Percentiles rank a stretch among this genome's conserved stretches.
Evolutionary conservation across 2,888 invertebrate genomes (phyloP).

Genomic region (Cataglyphis altisquamis): DNA sequence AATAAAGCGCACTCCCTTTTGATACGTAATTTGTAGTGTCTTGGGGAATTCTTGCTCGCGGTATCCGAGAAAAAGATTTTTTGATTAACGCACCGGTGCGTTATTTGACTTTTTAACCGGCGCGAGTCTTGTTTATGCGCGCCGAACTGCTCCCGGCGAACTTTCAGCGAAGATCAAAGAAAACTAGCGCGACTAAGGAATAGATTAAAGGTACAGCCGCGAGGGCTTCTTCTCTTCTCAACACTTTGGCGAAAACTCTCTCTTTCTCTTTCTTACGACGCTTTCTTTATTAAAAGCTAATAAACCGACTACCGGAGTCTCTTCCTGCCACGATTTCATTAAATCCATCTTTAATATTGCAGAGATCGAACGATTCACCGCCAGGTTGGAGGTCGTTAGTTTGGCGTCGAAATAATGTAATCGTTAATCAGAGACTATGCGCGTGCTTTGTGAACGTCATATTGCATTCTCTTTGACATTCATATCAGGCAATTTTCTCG

Average conservation of each 20-base stretch:
- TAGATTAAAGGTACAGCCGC: slow-evolving; percentile 66
- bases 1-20: slow-evolving; percentile 18
- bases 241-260: slow-evolving; percentile 37
- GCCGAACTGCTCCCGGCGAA: slow-evolving; percentile 40
- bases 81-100: slow-evolving; percentile 46
- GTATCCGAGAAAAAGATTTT: not conserved
- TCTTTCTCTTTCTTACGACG: slow-evolving; percentile 6
- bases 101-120: slow-evolving; percentile 44
- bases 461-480: slow-evolving; percentile 49
- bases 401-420: slow-evolving; percentile 44
- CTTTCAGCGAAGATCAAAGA: slow-evolving; percentile 52
- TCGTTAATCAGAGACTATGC: slow-evolving; percentile 28
- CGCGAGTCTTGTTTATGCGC: slow-evolving; percentile 21
- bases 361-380: slow-evolving; percentile 24
- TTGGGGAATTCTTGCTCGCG: not conserved
- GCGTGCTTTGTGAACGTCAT: slow-evolving; percentile 17
- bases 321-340: slow-evolving; percentile 38
- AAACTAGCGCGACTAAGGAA: slow-evolving; percentile 54
- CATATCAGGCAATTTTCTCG: slow-evolving; percentile 25
- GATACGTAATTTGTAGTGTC: slow-evolving; percentile 47
- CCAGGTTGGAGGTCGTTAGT: not conserved
- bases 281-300: slow-evolving; percentile 55
- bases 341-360: slow-evolving; percentile 45
- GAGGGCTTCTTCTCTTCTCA: slow-evolving; percentile 18
- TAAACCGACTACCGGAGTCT: slow-evolving; percentile 35